Evolutionary conservation across 1,140 invertebrate species (phyloP), one percentile per base, ranked within the genome.

Genomic region (Drosophila saltans): DNA sequence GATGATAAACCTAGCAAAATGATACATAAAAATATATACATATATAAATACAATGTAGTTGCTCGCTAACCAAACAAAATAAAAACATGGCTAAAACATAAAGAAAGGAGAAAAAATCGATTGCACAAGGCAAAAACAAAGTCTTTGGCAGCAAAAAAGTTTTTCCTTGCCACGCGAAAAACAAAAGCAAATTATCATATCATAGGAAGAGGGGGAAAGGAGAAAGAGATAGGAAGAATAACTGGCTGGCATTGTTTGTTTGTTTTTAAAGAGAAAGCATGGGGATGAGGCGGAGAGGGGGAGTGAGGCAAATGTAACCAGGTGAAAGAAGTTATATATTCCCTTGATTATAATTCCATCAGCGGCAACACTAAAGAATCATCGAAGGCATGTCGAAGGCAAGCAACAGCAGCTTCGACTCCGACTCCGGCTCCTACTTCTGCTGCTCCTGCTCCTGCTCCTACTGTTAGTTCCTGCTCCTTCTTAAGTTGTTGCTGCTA

Each of bases 271-370:
- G 59, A 4, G 57, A 5, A 10, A 55, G 48, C 3, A 4, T 4
- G 33, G 6, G 0, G 6, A 36, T 36, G 33, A 36, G 36, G 33
- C 1, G 4, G 21, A 7, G 4, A 9, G 10, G 26, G 26, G 10
- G 63, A 40, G 24, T 8, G 10, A 30, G 66, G 39, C 36, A 68
- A 58, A 70, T 75, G 71, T 78, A 89, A 75, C 85, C 84, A 89
- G 84, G 84, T 89, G 84, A 89, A 89, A 79, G 78, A 80, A 89
- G 90, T 89, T 90, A 80, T 89, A 89, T 89, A 90, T 89, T 89
- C 85, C 85, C 85, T 80, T 90, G 84, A 90, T 89, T 89, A 89
- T 89, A 89, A 89, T 89, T 89, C 90, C 84, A 89, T 89, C 84
- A 89, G 84, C 78, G 86, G 78, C 86, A 90, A 90, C 84, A 85